Base-by-base conservation (phyloP, 1,140 invertebrate species). In the Pseudomyrmex dendroicus region DNA sequence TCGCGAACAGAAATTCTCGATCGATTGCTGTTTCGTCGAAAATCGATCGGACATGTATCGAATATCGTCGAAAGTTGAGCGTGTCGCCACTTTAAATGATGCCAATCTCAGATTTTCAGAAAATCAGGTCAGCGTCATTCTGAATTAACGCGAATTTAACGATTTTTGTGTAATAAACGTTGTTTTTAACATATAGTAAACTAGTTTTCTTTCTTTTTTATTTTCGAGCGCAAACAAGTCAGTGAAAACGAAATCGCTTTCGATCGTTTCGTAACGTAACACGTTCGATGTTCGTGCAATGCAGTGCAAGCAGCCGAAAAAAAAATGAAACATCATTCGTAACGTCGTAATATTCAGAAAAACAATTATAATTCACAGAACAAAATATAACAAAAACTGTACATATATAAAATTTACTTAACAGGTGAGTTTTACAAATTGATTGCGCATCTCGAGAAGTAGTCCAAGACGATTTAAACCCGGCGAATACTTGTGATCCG, bases 211-310 rank as follows among this genome's bases (percentile, higher is more conserved):
- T 80, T 76, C 72, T 35, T 76, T 70, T 35, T 35, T 35, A 7
- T 35, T 35, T 35, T 7, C 35, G 35, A 35, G 72, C 50, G 15
- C 44, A 66, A 44, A 70, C 54, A 59, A 62, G 44, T 35, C 80
- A 56, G 50, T 61, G 72, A 76, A 73, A 83, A 83, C 50, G 35
- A 17, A 59, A 63, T 50, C 63, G 61, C 57, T 70, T 70, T 84
- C 82, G 83, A 56, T 84, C 83, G 66, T 84, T 78, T 84, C 68
- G 77, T 68, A 84, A 78, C 50, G 25, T 5, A 54, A 66, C 62
- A 44, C 61, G 44, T 22, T 1, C 62, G 52, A 77, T 77, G 66
- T 77, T 52, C 74, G 12, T 57, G 62, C 35, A 48, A 57, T 54
- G 25, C 15, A 13, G 46, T 20, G 59, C 22, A 64, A 15, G 20